A percentile compares a stretch with the other conserved stretches of the same genome.
Evolutionary conservation across 2,888 invertebrate genomes (phyloP).

Genomic region (Keiferia lycopersicella): DNA sequence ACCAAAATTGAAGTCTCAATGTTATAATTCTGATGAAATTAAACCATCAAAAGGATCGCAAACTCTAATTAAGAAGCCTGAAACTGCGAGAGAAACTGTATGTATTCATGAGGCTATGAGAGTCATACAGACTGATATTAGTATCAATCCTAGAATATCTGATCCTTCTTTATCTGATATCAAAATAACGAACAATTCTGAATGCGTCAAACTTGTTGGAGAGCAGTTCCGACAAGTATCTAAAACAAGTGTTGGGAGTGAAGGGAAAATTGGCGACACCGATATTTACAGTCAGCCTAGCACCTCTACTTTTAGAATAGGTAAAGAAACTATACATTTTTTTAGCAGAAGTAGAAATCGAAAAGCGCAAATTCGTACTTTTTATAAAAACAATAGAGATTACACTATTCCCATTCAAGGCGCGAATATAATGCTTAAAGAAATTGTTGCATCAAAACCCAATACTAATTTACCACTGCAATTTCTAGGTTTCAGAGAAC

Average conservation of each 20-base stretch:
- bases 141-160: conserved; percentile 66
- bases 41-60: conserved; percentile 61
- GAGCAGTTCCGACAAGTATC: conserved; percentile 48
- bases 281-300: conserved; percentile 7
- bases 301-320: conserved; percentile 3
- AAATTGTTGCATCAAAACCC: conserved; percentile 47
- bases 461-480: conserved; percentile 13
- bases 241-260: conserved; percentile 24
- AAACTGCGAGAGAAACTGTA: conserved; percentile 25
- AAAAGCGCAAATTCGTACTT: conserved; percentile 12
- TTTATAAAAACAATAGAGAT: conserved; percentile 34
- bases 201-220: conserved; percentile 53
- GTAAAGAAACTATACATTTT: background rate
- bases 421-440: conserved; percentile 70
- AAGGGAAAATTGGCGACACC: background rate
- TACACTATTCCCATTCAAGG: conserved; percentile 67
- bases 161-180: conserved; percentile 68
- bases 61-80: conserved; percentile 47
- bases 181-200: conserved; percentile 51
- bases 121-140: conserved; percentile 71
- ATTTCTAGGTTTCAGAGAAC: conserved; percentile 22
- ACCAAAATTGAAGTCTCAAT: conserved; percentile 25
- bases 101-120: conserved; percentile 56
- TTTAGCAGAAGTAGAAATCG: conserved; percentile 9
- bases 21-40: conserved; percentile 7